phyloP scores from a whole-genome alignment of 2,113 vertebrate species.

The Syrmaticus mikado region DNA sequence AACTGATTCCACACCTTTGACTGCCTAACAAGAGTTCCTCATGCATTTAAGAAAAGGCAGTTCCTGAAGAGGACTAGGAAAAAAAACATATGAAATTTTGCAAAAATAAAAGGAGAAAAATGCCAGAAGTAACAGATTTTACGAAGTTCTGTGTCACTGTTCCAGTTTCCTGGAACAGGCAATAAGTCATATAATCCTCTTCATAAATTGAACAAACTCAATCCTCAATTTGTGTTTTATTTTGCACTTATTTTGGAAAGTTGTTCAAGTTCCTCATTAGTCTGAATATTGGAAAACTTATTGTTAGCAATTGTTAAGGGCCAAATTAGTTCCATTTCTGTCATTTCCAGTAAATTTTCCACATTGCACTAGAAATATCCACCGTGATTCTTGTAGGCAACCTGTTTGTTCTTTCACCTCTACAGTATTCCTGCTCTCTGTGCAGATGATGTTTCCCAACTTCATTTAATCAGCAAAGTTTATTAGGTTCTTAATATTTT shows the following conservation, averaged over 20 bases:
- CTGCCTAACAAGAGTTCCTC: background rate
- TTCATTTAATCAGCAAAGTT: background rate
- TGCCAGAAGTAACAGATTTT: slow-evolving; percentile 1
- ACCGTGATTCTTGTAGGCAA: background rate
- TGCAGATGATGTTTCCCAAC: background rate
- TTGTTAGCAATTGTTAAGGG: background rate
- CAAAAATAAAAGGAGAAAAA: background rate
- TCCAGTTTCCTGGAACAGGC: background rate
- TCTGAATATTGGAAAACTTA: background rate
- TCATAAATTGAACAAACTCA: background rate
- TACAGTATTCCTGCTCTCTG: background rate
- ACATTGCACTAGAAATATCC: background rate
- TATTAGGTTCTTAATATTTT: background rate
- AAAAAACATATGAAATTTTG: background rate
- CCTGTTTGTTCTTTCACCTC: background rate
- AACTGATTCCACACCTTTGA: background rate
- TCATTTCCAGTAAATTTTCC: background rate
- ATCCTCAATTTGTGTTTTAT: background rate
- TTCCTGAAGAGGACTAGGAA: background rate
- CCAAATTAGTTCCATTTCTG: background rate
- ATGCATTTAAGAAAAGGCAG: background rate
- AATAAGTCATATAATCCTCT: background rate
- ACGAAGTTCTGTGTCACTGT: background rate
- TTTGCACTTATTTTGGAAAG: background rate
- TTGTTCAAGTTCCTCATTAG: background rate